phyloP scores from a whole-genome alignment of 2,797 vertebrate species.

The Hafferia zeledoni region DNA sequence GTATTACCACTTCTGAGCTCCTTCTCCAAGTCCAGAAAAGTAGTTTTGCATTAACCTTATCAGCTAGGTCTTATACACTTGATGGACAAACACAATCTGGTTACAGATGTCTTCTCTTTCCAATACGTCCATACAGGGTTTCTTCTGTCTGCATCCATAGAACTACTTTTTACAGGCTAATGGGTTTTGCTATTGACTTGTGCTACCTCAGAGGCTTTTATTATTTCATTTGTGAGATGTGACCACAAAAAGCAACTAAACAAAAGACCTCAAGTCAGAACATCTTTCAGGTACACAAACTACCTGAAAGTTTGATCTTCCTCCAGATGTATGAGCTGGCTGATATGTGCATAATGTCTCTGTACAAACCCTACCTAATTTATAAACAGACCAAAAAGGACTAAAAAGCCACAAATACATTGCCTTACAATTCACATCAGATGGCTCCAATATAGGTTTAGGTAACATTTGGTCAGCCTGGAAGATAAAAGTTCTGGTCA shows the following conservation, averaged over 20 bases:
- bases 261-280: not conserved
- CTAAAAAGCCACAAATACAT: not conserved
- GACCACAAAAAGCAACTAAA: not conserved
- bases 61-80: not conserved
- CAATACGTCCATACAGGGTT: not conserved
- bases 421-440: not conserved
- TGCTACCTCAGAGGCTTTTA: not conserved
- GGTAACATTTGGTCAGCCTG: not conserved
- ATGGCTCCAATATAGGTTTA: not conserved
- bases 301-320: not conserved
- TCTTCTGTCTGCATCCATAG: not conserved
- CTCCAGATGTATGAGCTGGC: not conserved
- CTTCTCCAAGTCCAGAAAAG: not conserved
- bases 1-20: not conserved
- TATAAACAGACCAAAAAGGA: not conserved
- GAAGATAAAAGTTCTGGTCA: not conserved
- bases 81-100: not conserved
- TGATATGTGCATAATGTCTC: not conserved
- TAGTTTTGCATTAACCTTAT: not conserved
- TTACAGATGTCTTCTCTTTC: not conserved
- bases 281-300: not conserved
- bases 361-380: not conserved
- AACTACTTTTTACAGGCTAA: not conserved
- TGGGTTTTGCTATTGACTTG: not conserved
- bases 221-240: not conserved